Base-by-base conservation (phyloP, 2,113 vertebrate species). In the Aptenodytes patagonicus region DNA sequence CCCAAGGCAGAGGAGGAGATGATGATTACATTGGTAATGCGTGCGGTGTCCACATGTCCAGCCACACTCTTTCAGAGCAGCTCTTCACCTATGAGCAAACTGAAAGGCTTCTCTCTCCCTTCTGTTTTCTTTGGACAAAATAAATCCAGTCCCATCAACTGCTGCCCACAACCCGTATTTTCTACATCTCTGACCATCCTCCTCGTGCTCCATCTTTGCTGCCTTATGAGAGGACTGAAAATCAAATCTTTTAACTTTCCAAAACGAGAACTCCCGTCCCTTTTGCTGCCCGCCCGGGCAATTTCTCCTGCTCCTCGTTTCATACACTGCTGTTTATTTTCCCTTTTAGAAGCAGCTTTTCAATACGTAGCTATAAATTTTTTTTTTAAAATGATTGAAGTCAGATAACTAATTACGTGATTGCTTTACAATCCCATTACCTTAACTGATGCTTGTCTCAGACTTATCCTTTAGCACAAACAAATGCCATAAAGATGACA, bases 351-450 rank as follows among this genome's bases (percentile, higher is more conserved):
- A 93, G 9, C 77, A 93, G 91, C 85, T 95, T 93, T 96, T 73
- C 93, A 86, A 86, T 92, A 62, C 0, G 0, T 0, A 52, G 51
- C 88, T 38, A 71, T 96, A 90, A 95, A 71, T 93, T 85, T 29
- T 26, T 76, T 36, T 55, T 80, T 40, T 7, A 2, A 22, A 5
- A 68, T 75, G 90, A 92, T 9, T 73, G 18, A 38, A 90, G 83
- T 31, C 93, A 78, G 26, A 94, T 93, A 97, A 77, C 51, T 94
- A 97, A 97, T 96, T 81, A 87, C 7, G 21, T 34, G 93, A 94
- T 96, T 81, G 95, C 93, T 92, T 94, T 90, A 88, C 97, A 92
- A 26, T 84, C 85, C 83, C 85, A 94, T 93, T 96, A 81, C 79
- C 79, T 83, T 86, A 90, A 95, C 86, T 78, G 92, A 86, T 49